Base-by-base conservation (phyloP, 2,797 vertebrate genomes). In the Botia almorhae region DNA sequence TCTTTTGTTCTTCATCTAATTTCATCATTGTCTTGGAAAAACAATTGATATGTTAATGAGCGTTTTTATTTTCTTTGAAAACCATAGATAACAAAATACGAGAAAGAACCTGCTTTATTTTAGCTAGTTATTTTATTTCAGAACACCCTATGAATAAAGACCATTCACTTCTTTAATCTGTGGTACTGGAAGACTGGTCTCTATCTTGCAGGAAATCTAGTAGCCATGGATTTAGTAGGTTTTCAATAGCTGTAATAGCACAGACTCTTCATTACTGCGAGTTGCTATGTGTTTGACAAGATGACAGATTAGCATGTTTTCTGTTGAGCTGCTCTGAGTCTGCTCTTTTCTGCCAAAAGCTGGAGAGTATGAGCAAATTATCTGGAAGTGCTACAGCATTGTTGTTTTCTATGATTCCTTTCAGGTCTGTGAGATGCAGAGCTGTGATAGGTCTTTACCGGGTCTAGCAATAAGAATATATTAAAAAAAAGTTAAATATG, bases 231-330 rank as follows among this genome's bases (percentile, higher is more conserved):
- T 48, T 69, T 33, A 33, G 2, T 58, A 19, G 4, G 14, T 19
- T 33, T 78, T 70, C 36, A 51, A 16, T 16, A 17, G 43, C 26
- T 21, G 16, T 23, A 21, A 56, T 26, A 13, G 63, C 13, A 63
- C n/a, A 56, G 53, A 69, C 19, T 69, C 36, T 77, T 69, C 23
- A 77, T 77, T 69, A 75, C 58, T 3, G 0, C 26, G 74, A 50
- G 21, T 16, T 63, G 17, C 26, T 16, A 29, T 63, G 43, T 51
- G 19, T 10, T 68, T 21, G 55, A 70, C 50, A 17, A 17, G 50
- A 72, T 61, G 51, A 72, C 53, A 73, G 58, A 68, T 84, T 69
- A 76, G 67, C 2, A 39, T 21, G 33, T n/a, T 58, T 70, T 72
- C 3, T 64, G 21, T 29, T 65, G 12, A 69, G 67, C 56, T 19